Conservation (phyloP, 1,140 invertebrate species). For the Mercenaria mercenaria region DNA sequence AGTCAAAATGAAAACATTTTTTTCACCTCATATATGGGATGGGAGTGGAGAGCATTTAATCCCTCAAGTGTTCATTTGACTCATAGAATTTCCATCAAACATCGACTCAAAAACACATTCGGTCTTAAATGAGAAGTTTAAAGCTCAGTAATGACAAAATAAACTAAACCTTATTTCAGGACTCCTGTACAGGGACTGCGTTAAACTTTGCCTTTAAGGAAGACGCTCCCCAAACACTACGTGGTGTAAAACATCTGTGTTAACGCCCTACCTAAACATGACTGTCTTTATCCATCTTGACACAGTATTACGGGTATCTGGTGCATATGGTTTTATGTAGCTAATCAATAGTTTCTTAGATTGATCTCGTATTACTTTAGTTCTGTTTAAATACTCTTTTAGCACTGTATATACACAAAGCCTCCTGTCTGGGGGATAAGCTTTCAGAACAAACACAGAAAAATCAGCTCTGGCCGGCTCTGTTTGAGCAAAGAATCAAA, state of each 20-base stretch:
- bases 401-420: slow-evolving; percentile 54
- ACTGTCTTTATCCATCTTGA: slow-evolving; percentile 52
- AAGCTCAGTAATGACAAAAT: neutral
- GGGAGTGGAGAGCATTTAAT: slow-evolving; percentile 49
- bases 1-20: too few relatives aligned
- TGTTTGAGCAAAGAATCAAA: slow-evolving; percentile 22
- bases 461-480: neutral
- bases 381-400: slow-evolving; percentile 57
- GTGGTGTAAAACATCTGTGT: slow-evolving; percentile 3
- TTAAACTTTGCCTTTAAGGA: slow-evolving; percentile 15
- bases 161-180: neutral
- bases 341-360: slow-evolving; percentile 35
- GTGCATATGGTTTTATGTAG: slow-evolving; percentile 47
- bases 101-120: neutral
- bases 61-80: slow-evolving; percentile 20
- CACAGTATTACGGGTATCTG: slow-evolving; percentile 44
- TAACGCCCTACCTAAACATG: slow-evolving; percentile 35
- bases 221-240: slow-evolving; percentile 16
- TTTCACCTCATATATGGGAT: neutral
- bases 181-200: slow-evolving; percentile 13
- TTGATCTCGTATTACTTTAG: neutral
- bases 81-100: slow-evolving; percentile 7
- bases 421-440: slow-evolving; percentile 42
- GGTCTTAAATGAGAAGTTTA: neutral
- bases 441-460: neutral